Percentiles rank a stretch among this genome's conserved stretches.
Conservation (phyloP, 2,888 invertebrate species). For the Ectobius pallidus region DNA sequence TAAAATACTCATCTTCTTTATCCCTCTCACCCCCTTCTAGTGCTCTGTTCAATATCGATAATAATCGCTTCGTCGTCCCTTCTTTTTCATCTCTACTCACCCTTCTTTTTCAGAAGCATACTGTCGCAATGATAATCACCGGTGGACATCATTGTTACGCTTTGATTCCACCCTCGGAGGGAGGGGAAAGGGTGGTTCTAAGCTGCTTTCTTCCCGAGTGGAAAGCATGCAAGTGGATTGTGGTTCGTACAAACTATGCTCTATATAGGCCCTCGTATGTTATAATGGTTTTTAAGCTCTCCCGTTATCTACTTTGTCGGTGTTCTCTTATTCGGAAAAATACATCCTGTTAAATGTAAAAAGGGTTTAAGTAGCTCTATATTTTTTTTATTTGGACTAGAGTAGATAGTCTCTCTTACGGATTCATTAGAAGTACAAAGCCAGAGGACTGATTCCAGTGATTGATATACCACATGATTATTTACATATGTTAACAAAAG, state of each 20-base stretch:
- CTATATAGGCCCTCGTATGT: conserved; percentile 9
- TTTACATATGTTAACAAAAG: too few species aligned
- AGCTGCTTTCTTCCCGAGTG: background rate
- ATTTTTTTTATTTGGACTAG: too few species aligned
- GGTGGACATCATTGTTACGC: conserved; percentile 35
- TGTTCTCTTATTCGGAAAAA: conserved; percentile 31
- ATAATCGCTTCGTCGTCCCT: conserved; percentile 3
- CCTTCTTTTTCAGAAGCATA: conserved; percentile 26
- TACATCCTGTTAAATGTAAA: background rate
- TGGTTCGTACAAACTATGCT: conserved; percentile 35
- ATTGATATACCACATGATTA: too few species aligned
- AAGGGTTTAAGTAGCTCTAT: background rate
- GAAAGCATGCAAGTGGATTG: conserved; percentile 23
- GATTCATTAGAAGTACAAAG: too few species aligned
- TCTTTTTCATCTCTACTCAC: background rate
- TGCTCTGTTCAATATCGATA: too few species aligned
- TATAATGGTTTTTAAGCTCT: conserved; percentile 39
- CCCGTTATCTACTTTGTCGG: conserved; percentile 40
- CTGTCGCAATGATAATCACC: conserved; percentile 37
- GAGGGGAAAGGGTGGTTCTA: background rate
- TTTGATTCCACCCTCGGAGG: conserved; percentile 31
- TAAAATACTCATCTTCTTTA: too few species aligned
- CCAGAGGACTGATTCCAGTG: too few species aligned
- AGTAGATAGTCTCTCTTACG: too few species aligned
- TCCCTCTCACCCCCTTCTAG: too few species aligned